phyloP scores from a whole-genome alignment of 1,140 invertebrate species.

The Harpegnathos saltator region DNA sequence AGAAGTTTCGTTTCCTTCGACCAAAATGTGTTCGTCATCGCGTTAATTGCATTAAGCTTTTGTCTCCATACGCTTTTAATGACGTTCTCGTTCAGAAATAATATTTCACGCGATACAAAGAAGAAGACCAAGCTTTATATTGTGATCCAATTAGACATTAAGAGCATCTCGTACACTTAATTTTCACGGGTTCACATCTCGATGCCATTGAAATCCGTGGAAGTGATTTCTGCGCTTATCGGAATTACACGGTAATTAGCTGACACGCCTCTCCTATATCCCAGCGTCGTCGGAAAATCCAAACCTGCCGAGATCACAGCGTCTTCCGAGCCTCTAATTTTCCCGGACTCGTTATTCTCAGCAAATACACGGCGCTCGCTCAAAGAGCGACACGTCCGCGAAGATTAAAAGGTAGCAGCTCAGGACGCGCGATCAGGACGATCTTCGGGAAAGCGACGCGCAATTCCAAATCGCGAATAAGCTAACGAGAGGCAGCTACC shows the following conservation, averaged over 20 bases:
- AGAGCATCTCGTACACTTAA: background rate
- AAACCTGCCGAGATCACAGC: background rate
- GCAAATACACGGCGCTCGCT: background rate
- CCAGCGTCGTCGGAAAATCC: too few relatives aligned
- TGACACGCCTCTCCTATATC: too few relatives aligned
- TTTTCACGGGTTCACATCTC: background rate
- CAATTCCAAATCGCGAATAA: conserved; percentile 1
- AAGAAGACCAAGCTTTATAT: background rate
- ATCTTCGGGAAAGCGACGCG: background rate
- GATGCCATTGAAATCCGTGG: background rate
- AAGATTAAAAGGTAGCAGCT: background rate
- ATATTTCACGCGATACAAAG: background rate
- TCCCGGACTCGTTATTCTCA: background rate
- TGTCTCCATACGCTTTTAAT: too few relatives aligned
- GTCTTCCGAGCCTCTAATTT: background rate
- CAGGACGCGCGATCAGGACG: background rate
- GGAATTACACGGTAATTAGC: too few relatives aligned
- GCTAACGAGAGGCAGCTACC: background rate
- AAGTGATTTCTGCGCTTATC: background rate
- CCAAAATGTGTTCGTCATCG: too few relatives aligned
- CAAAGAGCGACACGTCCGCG: background rate
- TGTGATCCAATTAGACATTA: background rate
- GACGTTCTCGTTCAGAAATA: too few relatives aligned
- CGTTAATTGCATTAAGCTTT: too few relatives aligned
- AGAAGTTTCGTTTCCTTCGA: too few relatives aligned